Base-by-base conservation (phyloP, 1,140 invertebrate species). In the Pseudomyrmex concolor region DNA sequence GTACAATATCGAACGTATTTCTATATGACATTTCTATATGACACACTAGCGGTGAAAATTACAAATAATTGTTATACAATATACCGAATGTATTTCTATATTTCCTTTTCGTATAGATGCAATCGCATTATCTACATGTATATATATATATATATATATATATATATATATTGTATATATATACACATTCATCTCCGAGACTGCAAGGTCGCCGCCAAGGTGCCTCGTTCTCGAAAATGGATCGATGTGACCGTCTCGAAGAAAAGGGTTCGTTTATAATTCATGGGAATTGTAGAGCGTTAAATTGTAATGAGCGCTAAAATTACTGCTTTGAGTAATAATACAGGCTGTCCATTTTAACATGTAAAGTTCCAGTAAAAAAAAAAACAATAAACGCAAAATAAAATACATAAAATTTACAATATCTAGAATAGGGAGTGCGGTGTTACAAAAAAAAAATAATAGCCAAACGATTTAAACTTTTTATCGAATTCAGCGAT, bases 221-320 rank as follows among this genome's bases (percentile, higher is more conserved):
- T 78, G 76, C 54, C 51, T 78, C 54, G 64, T 78, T 78, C 64
- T 68, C 64, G 76, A 78, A 78, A 78, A 78, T 68, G 76, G 76
- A 78, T 78, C 76, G 76, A 78, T 78, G 76, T 43, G 10, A 68
- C 64, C 34, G 64, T 68, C 76, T 78, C 63, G 76, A 78, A 68
- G 76, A 78, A 78, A 78, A 70, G 76, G 48, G 5, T 57, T 55
- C 74, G 43, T 78, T 78, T 78, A 78, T 68, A 70, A 78, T 68
- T 78, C 64, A 78, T 68, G 1, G 34, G 10, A 45, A 78, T 78
- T 9, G 51, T 12, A n/a, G 54, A 48, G 43, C 10, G 17, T 57
- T 48, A 68, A 25, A 59, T 70, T 13, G 64, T 57, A 54, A 48
- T 15, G 7, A 15, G 13, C 7, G 48, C 10, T 7, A 22, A 17